Evolutionary conservation across 2,888 invertebrate species (phyloP).

Genomic region (Eupithecia centaureata): DNA sequence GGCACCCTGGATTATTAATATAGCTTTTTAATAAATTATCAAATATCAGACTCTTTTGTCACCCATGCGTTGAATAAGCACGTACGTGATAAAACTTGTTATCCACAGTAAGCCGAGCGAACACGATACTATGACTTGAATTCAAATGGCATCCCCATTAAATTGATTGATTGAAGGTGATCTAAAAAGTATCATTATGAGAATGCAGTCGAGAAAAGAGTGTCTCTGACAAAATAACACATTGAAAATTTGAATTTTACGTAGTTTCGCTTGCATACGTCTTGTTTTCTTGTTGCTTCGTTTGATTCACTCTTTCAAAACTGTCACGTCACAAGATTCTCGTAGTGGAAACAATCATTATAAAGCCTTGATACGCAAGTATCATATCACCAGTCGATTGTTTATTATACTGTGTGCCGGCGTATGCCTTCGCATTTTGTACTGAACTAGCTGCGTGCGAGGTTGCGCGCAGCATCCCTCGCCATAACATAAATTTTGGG

Average conservation of each 20-base stretch:
- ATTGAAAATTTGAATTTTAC: not conserved
- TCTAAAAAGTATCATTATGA: not conserved
- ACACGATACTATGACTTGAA: not conserved
- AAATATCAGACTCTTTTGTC: constrained; percentile 1
- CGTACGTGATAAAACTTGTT: not conserved
- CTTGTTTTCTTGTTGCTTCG: not conserved
- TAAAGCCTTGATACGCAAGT: constrained; percentile 21
- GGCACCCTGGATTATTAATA: not conserved
- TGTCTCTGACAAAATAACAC: not conserved
- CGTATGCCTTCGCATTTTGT: constrained; percentile 33
- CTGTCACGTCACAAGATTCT: constrained; percentile 34
- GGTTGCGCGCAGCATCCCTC: constrained; percentile 31
- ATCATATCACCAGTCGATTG: constrained; percentile 25
- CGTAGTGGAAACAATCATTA: constrained; percentile 9
- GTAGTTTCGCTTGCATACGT: not conserved
- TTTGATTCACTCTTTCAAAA: not conserved
- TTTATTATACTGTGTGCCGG: constrained; percentile 34
- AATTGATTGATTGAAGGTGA: too few relatives aligned
- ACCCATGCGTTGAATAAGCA: not conserved
- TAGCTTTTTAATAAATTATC: not conserved
- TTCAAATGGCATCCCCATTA: too few relatives aligned
- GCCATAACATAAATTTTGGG: not conserved
- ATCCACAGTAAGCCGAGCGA: not conserved
- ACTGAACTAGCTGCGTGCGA: constrained; percentile 35
- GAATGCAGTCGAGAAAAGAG: not conserved